A percentile compares a stretch with the other conserved stretches of the same genome.
These are phyloP conservation scores for Brachionus rotundiformis DNA, from an alignment of 1,140 invertebrate genomes.

Conservation along the genomic window DNA sequence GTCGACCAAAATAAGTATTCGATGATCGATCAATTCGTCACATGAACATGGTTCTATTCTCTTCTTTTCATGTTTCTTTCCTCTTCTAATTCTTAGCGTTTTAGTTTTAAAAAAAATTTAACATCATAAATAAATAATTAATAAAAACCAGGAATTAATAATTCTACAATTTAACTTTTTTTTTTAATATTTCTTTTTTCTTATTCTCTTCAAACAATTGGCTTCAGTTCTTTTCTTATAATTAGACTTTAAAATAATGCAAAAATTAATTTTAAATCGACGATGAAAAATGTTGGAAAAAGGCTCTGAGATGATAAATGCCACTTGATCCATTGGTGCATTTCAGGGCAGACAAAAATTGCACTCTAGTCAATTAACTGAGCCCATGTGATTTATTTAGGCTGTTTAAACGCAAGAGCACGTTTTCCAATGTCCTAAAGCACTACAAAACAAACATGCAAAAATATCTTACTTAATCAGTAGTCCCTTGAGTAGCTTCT, in stretches of 20 bases:
- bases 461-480: background rate
- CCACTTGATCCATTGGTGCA: too few relatives aligned
- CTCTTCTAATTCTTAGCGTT: constrained; percentile 12
- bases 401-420: too few relatives aligned
- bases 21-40: background rate
- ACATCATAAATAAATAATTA: background rate
- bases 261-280: background rate
- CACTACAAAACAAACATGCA: background rate
- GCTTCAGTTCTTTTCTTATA: background rate
- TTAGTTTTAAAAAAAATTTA: background rate
- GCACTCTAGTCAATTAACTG: too few relatives aligned
- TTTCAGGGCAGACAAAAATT: too few relatives aligned
- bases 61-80: constrained; percentile 14
- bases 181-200: background rate
- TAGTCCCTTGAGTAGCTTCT: constrained; percentile 45
- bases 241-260: background rate
- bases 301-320: background rate
- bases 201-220: background rate
- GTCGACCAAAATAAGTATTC: background rate
- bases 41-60: background rate
- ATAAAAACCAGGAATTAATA: background rate
- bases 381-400: too few relatives aligned
- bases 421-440: background rate
- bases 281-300: background rate
- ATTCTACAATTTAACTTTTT: constrained; percentile 7